Evolutionary conservation across 2,888 invertebrate species (phyloP), one percentile per base, ranked within the genome.

Genomic region (Drosophila subquinaria): DNA sequence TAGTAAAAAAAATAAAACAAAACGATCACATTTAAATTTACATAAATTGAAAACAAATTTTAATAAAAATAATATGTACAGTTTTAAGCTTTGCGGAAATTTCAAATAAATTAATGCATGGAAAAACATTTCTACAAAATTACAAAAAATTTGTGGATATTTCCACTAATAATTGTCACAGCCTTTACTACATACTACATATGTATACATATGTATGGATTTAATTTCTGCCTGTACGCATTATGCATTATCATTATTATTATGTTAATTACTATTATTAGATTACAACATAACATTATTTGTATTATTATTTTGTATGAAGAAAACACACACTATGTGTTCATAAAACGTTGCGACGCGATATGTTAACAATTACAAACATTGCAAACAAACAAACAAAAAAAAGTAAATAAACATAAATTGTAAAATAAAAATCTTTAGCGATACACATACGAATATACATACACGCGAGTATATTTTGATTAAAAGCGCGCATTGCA

Each of bases 361-460:
- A 71, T 71, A 75, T 71, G 88, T 77, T 83, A 76, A 69, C 75
- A 80, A 71, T 62, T 76, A 78, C 71, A 82, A 73, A 62, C 35
- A 62, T 76, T 74, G 63, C 77, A 85, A 62, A 79, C 72, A 79
- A 60, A 60, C 67, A 79, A 61, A 79, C 73, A 74, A 60, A 55
- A 64, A 64, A 52, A 71, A 79, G 61, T 69, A 70, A 84, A 82
- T 68, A 85, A 85, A 82, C 76, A 78, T 80, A 78, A 88, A 85
- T 43, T 84, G 88, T 84, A 84, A 84, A 84, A 88, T 86, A 84
- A 52, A 83, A 85, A 70, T 85, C 68, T 79, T 76, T 84, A 84
- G 84, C 86, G 68, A 85, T 84, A 84, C 88, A 86, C 82, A 83
- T 63, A 86, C 64, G 69, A 55, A 76, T 52, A 69, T 60, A 77